Base-by-base conservation (phyloP, 1,140 invertebrate species). In the Frieseomelitta varia region DNA sequence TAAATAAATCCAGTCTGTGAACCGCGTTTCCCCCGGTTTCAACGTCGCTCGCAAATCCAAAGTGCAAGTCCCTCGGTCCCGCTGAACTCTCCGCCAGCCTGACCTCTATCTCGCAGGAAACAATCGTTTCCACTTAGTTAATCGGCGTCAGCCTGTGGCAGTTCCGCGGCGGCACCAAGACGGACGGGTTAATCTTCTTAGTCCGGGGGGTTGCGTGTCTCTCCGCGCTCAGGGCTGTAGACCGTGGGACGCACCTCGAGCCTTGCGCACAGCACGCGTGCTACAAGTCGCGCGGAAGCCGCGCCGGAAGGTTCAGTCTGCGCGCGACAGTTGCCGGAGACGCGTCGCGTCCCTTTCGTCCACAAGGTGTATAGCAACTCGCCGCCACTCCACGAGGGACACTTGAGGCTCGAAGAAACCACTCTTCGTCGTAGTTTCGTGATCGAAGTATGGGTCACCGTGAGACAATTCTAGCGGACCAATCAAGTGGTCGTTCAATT, bases 271-370 rank as follows among this genome's bases (percentile, higher is more conserved):
- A 58, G 30, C 6, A 58, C 82, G 78, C 84, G 87, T 73, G 81
- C 67, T 65, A 61, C 69, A 87, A 87, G 58, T 67, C 78, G 87
- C 76, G 76, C 39, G 85, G 84, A 56, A 86, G 79, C 69, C 67
- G 80, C 58, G 72, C 17, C 68, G 81, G 30, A 61, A 74, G 76
- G 71, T 71, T 79, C 88, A 92, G 92, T 92, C 90, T 86, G 73
- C 87, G 91, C 92, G 91, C 91, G 92, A 84, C 90, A 85, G 87
- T 85, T 85, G 88, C 79, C 76, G 84, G 87, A 86, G 82, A 85
- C 79, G 85, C 83, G 86, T 91, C 91, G 88, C 67, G 88, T 65
- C 53, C 65, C 19, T 47, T 56, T 34, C 14, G 12, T 12, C 39
- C 2, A 17, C 15, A 47, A 83, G 65, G 58, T n/a, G 67, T 53